Base-by-base conservation (phyloP, 2,888 invertebrate species). In the Perithous albicinctus region DNA sequence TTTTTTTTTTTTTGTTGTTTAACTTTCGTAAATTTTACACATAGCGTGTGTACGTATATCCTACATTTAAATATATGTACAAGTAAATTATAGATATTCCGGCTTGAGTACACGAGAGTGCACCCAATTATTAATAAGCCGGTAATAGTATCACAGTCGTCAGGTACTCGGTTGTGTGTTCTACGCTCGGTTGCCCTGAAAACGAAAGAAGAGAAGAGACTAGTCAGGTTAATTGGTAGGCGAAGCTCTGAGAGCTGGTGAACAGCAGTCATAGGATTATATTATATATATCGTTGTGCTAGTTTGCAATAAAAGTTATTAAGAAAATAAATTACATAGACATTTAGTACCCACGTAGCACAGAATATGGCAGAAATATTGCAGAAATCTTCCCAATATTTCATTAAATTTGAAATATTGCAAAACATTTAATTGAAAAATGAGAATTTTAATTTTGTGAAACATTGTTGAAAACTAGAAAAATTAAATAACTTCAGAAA, bases 101-200 rank as follows among this genome's bases (percentile, higher is more conserved):
- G 73, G 56, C 61, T 20, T 54, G 46, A n/a, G 69, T 54, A n/a
- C 38, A 80, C 32, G 70, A 70, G 70, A 70, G 32, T 48, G 56
- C 69, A 38, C 48, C 32, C 63, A 74, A 78, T 84, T 82, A 59
- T 32, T 82, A 82, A 85, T 86, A 84, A 75, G 66, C 78, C 75
- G 80, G 74, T 87, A 82, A 82, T 70, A 67, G 76, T 90, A 91
- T 91, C 91, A 91, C 91, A 91, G 91, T 87, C 90, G 86, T 91
- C 91, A 91, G 91, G 91, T 91, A 91, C 91, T 75, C 74, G 77
- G 85, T 87, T 88, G 85, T 84, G 85, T 86, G 85, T 86, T 85
- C 86, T 64, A 76, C 79, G 32, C 48, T 48, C 61, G 61, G 61
- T 78, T 84, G 80, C 85, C 87, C 91, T 91, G 91, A 87, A 91